phyloP scores from a whole-genome alignment of 2,113 vertebrate genomes.

The Chlorodrepanis virens region DNA sequence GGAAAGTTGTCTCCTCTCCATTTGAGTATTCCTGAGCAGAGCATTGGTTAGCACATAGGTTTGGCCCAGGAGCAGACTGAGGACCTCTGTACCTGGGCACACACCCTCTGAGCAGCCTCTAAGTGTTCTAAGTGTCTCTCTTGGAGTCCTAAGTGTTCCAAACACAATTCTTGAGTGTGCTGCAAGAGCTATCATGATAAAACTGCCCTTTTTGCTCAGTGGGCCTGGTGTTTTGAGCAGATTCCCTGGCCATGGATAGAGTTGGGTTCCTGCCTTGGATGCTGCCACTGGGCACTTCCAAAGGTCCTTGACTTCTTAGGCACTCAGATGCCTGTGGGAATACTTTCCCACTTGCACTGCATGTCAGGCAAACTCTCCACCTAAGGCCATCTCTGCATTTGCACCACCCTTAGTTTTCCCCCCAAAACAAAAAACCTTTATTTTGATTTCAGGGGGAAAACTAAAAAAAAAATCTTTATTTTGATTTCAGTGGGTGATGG shows the following conservation, averaged over 20 bases:
- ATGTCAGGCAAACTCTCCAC: not conserved
- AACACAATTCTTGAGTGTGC: not conserved
- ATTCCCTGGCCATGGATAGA: fast-evolving
- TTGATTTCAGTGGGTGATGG: not conserved
- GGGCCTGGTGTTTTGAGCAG: not conserved
- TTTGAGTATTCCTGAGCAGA: not conserved
- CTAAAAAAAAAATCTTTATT: not conserved
- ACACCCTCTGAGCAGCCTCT: not conserved
- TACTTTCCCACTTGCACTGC: not conserved
- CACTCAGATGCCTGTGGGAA: not conserved
- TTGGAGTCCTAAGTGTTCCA: not conserved
- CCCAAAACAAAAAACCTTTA: not conserved
- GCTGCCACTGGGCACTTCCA: not conserved
- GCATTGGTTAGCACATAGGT: fast-evolving
- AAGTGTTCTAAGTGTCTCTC: too few species aligned
- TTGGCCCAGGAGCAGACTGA: not conserved
- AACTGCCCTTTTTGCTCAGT: not conserved
- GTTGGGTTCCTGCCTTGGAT: not conserved
- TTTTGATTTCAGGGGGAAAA: not conserved
- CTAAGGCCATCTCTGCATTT: not conserved
- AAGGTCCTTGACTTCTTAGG: not conserved
- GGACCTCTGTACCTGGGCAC: not conserved
- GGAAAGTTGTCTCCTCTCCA: not conserved
- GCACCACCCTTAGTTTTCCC: not conserved
- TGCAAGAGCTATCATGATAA: not conserved